Percentiles rank a stretch among this genome's conserved stretches.
Evolutionary conservation across 2,797 vertebrate genomes (phyloP).

Genomic region (Poecilia gillii): DNA sequence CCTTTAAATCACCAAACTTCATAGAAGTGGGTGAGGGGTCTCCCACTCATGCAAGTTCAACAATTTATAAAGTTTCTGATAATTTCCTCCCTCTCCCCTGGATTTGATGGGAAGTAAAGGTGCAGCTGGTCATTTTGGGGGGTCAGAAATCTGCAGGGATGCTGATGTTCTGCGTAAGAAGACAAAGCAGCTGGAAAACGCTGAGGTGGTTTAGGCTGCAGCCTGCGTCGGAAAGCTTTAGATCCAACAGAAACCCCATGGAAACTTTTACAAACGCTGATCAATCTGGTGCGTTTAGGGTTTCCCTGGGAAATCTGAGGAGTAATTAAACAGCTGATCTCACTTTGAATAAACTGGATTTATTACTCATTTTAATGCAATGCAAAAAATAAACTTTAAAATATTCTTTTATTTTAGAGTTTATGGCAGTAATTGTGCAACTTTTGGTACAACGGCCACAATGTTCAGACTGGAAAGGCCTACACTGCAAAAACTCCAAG

Average conservation of each 20-base stretch:
- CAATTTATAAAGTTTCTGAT: background rate
- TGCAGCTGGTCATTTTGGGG: constrained; percentile 2
- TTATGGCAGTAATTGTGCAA: background rate
- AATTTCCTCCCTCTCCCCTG: background rate
- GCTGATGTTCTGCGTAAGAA: background rate
- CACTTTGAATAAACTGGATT: background rate
- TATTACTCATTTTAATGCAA: background rate
- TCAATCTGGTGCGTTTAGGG: background rate
- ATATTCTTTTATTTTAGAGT: background rate
- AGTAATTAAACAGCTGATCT: background rate
- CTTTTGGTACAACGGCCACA: background rate
- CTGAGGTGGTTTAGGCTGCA: background rate
- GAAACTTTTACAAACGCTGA: constrained; percentile 29
- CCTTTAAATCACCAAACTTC: constrained; percentile 76
- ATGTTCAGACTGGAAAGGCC: background rate
- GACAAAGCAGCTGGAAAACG: constrained; percentile 16
- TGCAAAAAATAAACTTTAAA: background rate
- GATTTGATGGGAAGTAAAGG: background rate
- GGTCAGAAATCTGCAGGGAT: background rate
- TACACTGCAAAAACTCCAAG: no score
- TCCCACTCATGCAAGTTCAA: constrained; percentile 33
- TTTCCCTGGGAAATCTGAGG: constrained; percentile 5
- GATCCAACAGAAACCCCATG: constrained; percentile 20
- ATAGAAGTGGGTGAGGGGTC: constrained; percentile 72
- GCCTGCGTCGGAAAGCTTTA: constrained; percentile 22